A percentile compares a stretch with the other conserved stretches of the same genome.
Evolutionary conservation across 2,888 invertebrate genomes (phyloP).

Genomic region (Melieria picta): DNA sequence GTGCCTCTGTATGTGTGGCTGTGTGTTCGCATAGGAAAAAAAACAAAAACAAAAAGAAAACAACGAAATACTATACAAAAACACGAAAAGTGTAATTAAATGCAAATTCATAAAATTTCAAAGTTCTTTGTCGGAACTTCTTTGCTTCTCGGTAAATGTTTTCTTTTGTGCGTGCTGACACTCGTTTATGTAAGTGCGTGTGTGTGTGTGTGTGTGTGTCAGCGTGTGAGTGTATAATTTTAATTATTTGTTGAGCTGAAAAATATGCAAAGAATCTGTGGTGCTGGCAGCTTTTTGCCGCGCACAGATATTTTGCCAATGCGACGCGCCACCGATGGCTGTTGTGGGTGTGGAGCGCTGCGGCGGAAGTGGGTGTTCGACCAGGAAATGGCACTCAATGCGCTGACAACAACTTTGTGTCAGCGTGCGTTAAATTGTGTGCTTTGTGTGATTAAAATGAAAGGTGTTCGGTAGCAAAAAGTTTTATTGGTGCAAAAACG

Average conservation of each 20-base stretch:
- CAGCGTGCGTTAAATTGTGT: too few species aligned
- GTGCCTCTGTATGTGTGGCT: background rate
- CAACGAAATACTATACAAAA: background rate
- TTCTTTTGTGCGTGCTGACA: background rate
- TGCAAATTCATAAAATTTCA: slow-evolving; percentile 23
- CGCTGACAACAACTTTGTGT: too few species aligned
- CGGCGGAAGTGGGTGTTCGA: too few species aligned
- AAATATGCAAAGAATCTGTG: slow-evolving; percentile 27
- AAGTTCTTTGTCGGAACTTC: background rate
- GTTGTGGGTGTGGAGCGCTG: too few species aligned
- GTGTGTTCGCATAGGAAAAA: background rate
- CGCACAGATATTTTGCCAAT: too few species aligned
- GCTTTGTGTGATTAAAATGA: too few species aligned
- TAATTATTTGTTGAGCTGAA: slow-evolving; percentile 33
- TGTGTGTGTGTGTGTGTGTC: background rate
- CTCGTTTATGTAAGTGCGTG: background rate
- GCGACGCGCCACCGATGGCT: too few species aligned
- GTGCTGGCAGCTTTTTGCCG: background rate
- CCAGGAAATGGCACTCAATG: too few species aligned
- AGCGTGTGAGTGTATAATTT: slow-evolving; percentile 11
- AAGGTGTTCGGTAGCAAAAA: too few species aligned
- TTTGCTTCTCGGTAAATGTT: background rate
- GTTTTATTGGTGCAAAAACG: too few species aligned
- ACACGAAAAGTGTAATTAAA: slow-evolving; percentile 13
- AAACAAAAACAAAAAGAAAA: background rate